A percentile compares a stretch with the other conserved stretches of the same genome.
phyloP scores from a whole-genome alignment of 1,140 invertebrate genomes.

The Cyclina sinensis region DNA sequence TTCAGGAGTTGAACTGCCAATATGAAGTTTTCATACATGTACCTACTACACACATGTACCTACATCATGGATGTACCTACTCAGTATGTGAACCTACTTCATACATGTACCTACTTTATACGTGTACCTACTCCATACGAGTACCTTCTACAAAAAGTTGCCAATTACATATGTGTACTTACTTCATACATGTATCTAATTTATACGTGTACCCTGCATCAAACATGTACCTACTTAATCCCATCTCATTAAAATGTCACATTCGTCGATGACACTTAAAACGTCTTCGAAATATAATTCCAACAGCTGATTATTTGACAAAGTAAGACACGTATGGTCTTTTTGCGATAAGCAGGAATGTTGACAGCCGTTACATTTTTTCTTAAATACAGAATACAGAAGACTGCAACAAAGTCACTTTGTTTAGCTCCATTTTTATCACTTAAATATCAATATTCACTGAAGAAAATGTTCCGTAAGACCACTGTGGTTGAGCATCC shows the following conservation, averaged over 20 bases:
- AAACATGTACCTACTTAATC: no score
- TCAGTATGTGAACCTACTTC: no score
- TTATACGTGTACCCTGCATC: no score
- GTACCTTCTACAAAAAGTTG: no score
- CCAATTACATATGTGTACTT: no score
- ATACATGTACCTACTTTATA: no score
- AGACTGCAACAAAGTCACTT: constrained; percentile 26
- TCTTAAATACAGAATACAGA: constrained; percentile 35
- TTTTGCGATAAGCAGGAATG: constrained; percentile 14
- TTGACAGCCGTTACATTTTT: constrained; percentile 11
- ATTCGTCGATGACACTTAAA: background rate
- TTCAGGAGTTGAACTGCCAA: no score
- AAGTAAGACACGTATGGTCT: background rate
- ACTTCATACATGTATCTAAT: no score
- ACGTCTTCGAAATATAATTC: constrained; percentile 24
- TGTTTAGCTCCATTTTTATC: background rate
- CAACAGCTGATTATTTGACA: background rate
- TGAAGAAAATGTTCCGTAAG: background rate
- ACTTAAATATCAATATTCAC: background rate
- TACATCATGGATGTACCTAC: no score
- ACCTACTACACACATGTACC: no score
- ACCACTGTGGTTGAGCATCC: background rate
- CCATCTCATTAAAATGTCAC: constrained; percentile 15
- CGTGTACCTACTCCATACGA: no score
- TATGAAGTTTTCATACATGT: no score